Evolutionary conservation across 1,140 invertebrate species (phyloP).

Genomic region (Bombus waltoni): DNA sequence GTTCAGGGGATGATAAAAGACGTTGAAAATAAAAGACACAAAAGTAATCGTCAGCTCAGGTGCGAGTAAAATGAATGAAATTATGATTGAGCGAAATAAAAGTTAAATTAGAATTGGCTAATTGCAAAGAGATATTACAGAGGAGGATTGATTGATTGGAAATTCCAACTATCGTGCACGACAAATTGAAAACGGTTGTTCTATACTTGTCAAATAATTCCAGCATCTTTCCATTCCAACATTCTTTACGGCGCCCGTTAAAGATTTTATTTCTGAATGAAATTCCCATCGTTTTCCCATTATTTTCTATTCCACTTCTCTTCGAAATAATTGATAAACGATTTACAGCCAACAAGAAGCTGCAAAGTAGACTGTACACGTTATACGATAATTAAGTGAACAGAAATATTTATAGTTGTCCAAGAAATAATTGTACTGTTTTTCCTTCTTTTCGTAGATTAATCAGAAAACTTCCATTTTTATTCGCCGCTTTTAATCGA

Average conservation of each 20-base stretch:
- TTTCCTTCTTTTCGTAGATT: neutral
- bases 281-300: neutral
- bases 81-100: neutral
- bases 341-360: neutral
- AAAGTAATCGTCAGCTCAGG: no score
- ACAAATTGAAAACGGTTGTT: neutral
- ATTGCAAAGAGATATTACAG: neutral
- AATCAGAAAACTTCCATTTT: neutral
- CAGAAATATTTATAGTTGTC: neutral
- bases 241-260: neutral
- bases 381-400: neutral
- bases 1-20: neutral
- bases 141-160: neutral
- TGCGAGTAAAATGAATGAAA: neutral
- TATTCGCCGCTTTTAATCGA: neutral
- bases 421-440: no score
- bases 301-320: neutral
- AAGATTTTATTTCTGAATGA: neutral
- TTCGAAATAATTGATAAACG: neutral
- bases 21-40: neutral
- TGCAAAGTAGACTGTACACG: neutral
- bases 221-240: slow-evolving; percentile 3
- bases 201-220: neutral
- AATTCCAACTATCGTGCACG: no score
- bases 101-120: neutral